Base-by-base conservation (phyloP, 2,797 vertebrate genomes). In the Crenuchus spilurus region DNA sequence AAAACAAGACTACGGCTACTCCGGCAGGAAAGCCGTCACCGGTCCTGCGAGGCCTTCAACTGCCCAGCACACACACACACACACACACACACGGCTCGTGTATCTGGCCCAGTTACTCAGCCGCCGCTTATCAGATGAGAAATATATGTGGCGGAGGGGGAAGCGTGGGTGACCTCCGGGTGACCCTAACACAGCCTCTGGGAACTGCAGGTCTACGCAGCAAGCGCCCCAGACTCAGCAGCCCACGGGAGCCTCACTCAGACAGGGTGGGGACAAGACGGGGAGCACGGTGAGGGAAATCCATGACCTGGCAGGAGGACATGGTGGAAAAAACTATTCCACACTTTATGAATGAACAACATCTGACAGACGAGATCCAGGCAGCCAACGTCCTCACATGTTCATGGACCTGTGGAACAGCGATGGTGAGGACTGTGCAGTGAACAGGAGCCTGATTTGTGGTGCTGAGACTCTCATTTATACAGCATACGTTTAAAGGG, bases 61-160 rank as follows among this genome's bases (percentile, higher is more conserved):
- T 26, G 44, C 22, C 62, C 49, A 48, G 28, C 64, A 63, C 51
- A 58, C 33, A 49, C 30, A 58, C 30, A 64, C 30, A 48, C 16
- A 41, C 22, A 33, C 33, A 41, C 46, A 46, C 39, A 76, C 70
- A 70, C 30, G 51, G 48, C 39, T 75, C 58, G 55, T 66, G 71
- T 72, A 78, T 78, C 75, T 78, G 20, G 35, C 7, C 22, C 18
- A 61, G 75, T 46, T 66, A 78, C 64, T 77, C 46, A 48, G 57
- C 63, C 58, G 70, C 51, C 31, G n/a, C 65, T 79, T 67, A 79
- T 82, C 80, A 76, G 66, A 74, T 80, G 69, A 75, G 72, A 78
- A 77, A 73, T 80, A 80, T 70, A 48, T 33, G 26, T 55, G 20
- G 26, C 20, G 51, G 30, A 75, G 67, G 62, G 72, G 54, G 66